phyloP scores from a whole-genome alignment of 2,113 vertebrate genomes.

The Aix galericulata region DNA sequence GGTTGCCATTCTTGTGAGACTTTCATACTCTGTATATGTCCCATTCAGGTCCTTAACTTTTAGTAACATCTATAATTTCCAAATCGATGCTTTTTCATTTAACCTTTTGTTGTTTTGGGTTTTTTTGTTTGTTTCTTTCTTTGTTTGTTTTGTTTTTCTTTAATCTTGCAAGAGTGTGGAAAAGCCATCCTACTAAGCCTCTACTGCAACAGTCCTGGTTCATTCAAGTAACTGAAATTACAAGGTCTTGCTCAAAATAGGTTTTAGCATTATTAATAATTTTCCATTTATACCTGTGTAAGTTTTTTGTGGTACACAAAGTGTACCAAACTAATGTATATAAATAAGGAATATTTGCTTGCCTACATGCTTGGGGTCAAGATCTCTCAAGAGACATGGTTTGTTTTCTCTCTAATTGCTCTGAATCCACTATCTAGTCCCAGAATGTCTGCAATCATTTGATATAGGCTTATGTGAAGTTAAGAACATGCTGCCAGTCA shows the following conservation, averaged over 20 bases:
- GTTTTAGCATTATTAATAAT: background rate
- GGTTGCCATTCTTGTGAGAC: background rate
- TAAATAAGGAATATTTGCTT: background rate
- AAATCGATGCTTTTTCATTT: background rate
- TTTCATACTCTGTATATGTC: background rate
- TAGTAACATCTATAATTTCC: background rate
- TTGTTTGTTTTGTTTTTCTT: no score
- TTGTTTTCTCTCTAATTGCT: background rate
- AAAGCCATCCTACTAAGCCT: fast-evolving
- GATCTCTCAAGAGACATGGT: background rate
- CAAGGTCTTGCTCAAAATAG: background rate
- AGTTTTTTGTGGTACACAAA: background rate
- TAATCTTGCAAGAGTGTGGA: background rate
- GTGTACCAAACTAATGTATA: background rate
- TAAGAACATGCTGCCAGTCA: background rate
- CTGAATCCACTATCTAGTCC: background rate
- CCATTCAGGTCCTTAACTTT: background rate
- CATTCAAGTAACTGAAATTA: background rate
- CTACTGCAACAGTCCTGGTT: background rate
- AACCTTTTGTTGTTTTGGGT: background rate
- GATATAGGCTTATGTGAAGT: background rate
- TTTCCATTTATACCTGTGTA: background rate
- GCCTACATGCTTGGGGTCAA: background rate
- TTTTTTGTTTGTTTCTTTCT: background rate
- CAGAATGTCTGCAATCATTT: background rate